A percentile compares a stretch with the other conserved stretches of the same genome.
phyloP scores from a whole-genome alignment of 2,797 vertebrate genomes.

The Argentina silus region DNA sequence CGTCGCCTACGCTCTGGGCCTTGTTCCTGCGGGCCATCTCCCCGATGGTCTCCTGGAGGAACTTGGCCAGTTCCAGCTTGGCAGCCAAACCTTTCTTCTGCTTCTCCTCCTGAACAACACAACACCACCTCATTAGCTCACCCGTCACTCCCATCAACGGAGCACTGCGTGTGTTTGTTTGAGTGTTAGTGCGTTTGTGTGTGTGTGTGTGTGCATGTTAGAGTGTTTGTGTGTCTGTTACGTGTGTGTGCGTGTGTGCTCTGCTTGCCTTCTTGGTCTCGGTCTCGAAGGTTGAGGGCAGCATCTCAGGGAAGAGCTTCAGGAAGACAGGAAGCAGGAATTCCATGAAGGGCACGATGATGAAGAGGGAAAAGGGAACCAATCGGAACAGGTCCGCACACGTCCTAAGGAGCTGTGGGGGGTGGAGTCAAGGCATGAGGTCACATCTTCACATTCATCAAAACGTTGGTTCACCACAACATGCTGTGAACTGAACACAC shows the following conservation, averaged over 20 bases:
- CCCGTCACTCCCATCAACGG: not conserved
- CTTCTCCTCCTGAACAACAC: conserved; percentile 87
- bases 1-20: conserved; percentile 81
- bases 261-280: conserved; percentile 88
- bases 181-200: too few relatives aligned
- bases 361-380: conserved; percentile 91
- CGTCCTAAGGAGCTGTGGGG: conserved; percentile 88
- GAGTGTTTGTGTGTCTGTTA: too few relatives aligned
- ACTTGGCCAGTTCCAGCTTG: conserved; percentile 93
- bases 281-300: conserved; percentile 96
- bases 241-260: too few relatives aligned
- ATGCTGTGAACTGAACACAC: too few relatives aligned
- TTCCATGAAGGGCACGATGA: conserved; percentile 98
- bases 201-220: too few relatives aligned
- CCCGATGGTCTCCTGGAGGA: conserved; percentile 92
- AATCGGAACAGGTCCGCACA: conserved; percentile 94
- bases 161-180: too few relatives aligned
- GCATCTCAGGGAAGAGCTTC: conserved; percentile 96
- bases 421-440: not conserved
- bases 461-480: too few relatives aligned
- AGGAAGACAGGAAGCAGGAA: conserved; percentile 93
- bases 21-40: conserved; percentile 94
- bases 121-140: not conserved
- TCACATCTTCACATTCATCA: too few relatives aligned
- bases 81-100: conserved; percentile 90